Percentiles rank a stretch among this genome's conserved stretches.
phyloP scores from a whole-genome alignment of 2,888 invertebrate genomes.

The Drosophila quinaria region DNA sequence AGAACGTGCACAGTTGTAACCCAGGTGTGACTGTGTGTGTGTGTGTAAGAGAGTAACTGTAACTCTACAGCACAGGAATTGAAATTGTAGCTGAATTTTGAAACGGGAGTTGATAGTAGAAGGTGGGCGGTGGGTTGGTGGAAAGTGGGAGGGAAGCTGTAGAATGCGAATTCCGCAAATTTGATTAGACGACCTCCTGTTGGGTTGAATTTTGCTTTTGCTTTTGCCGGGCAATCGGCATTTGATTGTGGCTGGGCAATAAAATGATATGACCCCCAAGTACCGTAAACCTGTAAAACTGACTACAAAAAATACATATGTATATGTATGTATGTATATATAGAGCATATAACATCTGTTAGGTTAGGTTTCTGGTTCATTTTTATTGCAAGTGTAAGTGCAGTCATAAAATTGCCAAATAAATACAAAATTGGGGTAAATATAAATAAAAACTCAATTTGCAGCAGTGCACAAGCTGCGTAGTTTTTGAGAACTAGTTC shows the following conservation, averaged over 20 bases:
- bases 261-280: slow-evolving; percentile 48
- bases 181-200: slow-evolving; percentile 54
- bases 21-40: slow-evolving; percentile 29
- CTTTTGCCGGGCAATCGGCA: slow-evolving; percentile 35
- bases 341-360: slow-evolving; percentile 3
- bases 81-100: slow-evolving; percentile 9
- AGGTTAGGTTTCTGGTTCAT: slow-evolving; percentile 15
- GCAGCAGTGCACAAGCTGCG: neutral
- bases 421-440: slow-evolving; percentile 7
- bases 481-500: neutral
- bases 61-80: slow-evolving; percentile 3
- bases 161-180: slow-evolving; percentile 48
- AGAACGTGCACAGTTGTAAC: slow-evolving; percentile 40
- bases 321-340: neutral
- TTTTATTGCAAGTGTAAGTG: slow-evolving; percentile 17
- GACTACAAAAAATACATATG: neutral
- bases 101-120: neutral
- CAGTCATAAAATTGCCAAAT: slow-evolving; percentile 27
- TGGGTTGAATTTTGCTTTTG: slow-evolving; percentile 4
- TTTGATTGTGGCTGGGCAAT: slow-evolving; percentile 52
- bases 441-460: slow-evolving; percentile 17
- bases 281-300: slow-evolving; percentile 37
- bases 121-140: neutral
- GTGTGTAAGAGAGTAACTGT: neutral
- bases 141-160: neutral